Base-by-base conservation (phyloP, 2,888 invertebrate genomes). In the Dasypolia templi region DNA sequence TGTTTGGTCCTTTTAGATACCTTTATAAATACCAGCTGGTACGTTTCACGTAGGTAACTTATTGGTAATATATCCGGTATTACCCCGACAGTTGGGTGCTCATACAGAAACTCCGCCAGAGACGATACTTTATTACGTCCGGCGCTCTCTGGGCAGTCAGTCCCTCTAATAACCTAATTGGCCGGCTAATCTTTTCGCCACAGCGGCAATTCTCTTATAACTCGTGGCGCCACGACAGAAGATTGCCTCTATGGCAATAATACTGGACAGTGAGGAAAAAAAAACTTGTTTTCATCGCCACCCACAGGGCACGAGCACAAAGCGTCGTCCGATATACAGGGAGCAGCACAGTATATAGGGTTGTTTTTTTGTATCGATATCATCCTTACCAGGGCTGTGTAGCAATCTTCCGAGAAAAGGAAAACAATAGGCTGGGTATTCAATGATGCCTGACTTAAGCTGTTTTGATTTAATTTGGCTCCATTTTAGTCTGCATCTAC, bases 111-210 rank as follows among this genome's bases (percentile, higher is more conserved):
- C 53, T 42, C 14, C 7, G 17, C 12, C 9, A 49, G 22, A 46
- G 44, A 29, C 22, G n/a, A 53, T 12, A 61, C 42, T 46, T 78
- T 62, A 70, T 61, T 70, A 78, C 61, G n/a, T 69, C 59, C 46
- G 39, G 69, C 7, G 49, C 14, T 6, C 59, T 46, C 59, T 46
- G 46, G 26, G 14, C 17, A 61, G 44, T 26, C 14, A 46, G 39
- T 46, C 26, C 22, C 17, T 46, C 53, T 46, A 68, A 61, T 69
- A 67, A 29, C 14, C 14, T 32, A 39, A 53, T 59, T 55, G 5
- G 9, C 32, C 32, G 12, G 32, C 46, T 53, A 49, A 70, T 75
- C 39, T 35, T 26, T 68, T 61, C 19, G 4, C 61, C 59, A 71
- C 61, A 49, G 11, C 55, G 42, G 14, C 22, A n/a, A 51, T 39